Conservation (phyloP, 2,113 vertebrate genomes). For the Garra rufa region DNA sequence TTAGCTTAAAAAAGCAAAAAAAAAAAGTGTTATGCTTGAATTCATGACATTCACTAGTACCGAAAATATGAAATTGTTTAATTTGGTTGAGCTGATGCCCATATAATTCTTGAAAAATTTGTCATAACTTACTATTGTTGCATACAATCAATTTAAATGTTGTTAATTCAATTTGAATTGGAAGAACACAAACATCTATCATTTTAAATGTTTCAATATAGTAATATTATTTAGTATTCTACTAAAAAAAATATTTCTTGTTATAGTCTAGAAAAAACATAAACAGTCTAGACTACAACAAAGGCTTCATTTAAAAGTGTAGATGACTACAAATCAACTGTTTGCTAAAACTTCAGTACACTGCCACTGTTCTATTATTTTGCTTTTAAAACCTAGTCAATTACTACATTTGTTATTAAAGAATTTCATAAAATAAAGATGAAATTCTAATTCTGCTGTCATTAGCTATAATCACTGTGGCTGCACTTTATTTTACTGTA, state of each 20-base stretch:
- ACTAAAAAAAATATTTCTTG: too few species aligned
- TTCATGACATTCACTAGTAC: background rate
- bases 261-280: too few species aligned
- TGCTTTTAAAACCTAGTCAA: background rate
- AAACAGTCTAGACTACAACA: too few species aligned
- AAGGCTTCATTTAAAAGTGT: background rate
- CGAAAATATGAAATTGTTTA: background rate
- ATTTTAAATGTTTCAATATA: too few species aligned
- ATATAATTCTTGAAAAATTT: background rate
- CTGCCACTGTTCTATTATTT: background rate
- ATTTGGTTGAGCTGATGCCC: background rate
- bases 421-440: background rate
- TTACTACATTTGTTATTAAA: background rate
- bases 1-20: background rate
- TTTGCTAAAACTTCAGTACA: background rate
- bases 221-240: too few species aligned
- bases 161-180: background rate
- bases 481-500: background rate
- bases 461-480: background rate
- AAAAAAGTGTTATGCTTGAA: too few species aligned
- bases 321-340: background rate
- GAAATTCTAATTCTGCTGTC: background rate
- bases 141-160: background rate
- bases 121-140: background rate
- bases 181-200: background rate